A percentile compares a stretch with the other conserved stretches of the same genome.
Evolutionary conservation across 2,797 vertebrate species (phyloP).

Genomic region (Acanthornis magna): DNA sequence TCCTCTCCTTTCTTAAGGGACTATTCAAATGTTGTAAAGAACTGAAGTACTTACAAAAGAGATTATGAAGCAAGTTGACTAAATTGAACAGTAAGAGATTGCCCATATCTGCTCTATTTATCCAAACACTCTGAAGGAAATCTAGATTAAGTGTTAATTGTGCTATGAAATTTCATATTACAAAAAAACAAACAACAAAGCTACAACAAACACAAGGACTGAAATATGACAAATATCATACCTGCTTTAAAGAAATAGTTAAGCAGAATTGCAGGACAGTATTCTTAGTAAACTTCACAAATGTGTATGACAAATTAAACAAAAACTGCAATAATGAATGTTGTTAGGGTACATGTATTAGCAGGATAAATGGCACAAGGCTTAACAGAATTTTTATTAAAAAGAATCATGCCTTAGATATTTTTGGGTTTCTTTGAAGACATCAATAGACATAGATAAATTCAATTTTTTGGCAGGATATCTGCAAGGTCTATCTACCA

Average conservation of each 20-base stretch:
- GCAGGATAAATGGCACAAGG: neutral
- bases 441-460: neutral
- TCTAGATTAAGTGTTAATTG: neutral
- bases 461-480: neutral
- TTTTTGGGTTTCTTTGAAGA: neutral
- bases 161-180: neutral
- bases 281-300: neutral
- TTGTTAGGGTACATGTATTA: neutral
- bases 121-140: neutral
- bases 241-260: neutral
- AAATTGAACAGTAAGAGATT: neutral
- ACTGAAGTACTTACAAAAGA: neutral
- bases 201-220: neutral
- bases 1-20: too few species aligned
- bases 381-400: neutral
- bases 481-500: neutral
- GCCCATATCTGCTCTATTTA: neutral
- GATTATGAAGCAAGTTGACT: neutral
- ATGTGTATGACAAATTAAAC: neutral
- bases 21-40: neutral
- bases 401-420: neutral
- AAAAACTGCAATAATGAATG: neutral
- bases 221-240: neutral
- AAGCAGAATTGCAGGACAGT: neutral
- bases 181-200: neutral